Conservation (phyloP, 2,888 invertebrate genomes). For the Gisinianus flammeolus region DNA sequence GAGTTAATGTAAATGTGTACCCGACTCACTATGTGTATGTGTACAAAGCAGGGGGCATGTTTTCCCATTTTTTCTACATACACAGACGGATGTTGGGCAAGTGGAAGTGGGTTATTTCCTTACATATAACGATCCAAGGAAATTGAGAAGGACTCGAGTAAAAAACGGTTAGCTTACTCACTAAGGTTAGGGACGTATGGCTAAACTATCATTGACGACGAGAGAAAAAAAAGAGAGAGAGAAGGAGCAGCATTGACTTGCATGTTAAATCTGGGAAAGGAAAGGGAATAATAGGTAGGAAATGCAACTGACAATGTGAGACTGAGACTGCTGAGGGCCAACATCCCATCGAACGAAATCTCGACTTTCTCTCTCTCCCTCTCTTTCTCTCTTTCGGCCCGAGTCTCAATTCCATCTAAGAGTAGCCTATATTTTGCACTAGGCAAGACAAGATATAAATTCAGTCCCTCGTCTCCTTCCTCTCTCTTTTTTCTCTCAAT, state of each 20-base stretch:
- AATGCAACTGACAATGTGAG: conserved; percentile 33
- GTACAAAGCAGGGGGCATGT: background rate
- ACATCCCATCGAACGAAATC: background rate
- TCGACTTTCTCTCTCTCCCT: background rate
- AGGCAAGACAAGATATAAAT: conserved; percentile 24
- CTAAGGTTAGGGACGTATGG: background rate
- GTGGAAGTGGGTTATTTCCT: background rate
- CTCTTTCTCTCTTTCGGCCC: background rate
- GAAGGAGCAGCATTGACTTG: background rate
- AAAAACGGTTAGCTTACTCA: background rate
- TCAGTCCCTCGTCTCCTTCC: background rate
- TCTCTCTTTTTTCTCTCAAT: no score
- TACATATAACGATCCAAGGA: conserved; percentile 4
- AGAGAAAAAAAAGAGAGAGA: background rate
- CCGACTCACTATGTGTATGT: background rate
- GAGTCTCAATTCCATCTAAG: conserved; percentile 24
- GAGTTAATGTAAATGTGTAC: background rate
- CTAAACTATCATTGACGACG: background rate
- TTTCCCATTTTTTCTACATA: background rate
- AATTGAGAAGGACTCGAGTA: conserved; percentile 17
- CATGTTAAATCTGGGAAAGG: background rate
- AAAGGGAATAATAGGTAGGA: conserved; percentile 29
- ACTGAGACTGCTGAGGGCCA: background rate
- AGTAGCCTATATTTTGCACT: background rate
- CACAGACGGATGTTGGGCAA: background rate